Base-by-base conservation (phyloP, 2,888 invertebrate genomes). In the Noctua janthina region DNA sequence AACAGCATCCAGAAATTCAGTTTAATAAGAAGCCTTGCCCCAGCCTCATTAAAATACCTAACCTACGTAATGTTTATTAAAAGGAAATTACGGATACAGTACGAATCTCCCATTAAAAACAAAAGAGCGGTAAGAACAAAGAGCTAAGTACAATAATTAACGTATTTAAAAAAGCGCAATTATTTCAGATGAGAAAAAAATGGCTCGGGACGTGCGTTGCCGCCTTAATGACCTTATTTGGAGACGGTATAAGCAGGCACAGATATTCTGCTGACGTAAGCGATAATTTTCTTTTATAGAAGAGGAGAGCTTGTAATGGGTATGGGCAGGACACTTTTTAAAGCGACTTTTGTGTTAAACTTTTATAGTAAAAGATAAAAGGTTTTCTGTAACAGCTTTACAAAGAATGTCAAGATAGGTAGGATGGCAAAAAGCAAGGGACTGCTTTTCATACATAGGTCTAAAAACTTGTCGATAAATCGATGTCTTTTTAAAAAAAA, bases 121-220 rank as follows among this genome's bases (percentile, higher is more conserved):
- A 73, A 82, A 88, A 79, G 54, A 51, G 49, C 74, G 39, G 29
- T 81, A 79, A 70, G 11, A 79, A 85, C 82, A 83, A 85, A 83
- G 74, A 79, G 70, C 71, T 81, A 83, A 77, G 79, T 76, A 62
- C 74, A 77, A 82, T 80, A 87, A 87, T 88, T 89, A 87, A 80
- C 71, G 84, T 82, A 79, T 85, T 78, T 84, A 83, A 82, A 83
- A 83, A 80, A 72, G 62, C 62, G 69, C 79, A 78, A 79, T 89
- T 86, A 87, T 82, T 88, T 83, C 70, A 39, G 62, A 78, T 85
- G 79, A 59, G 54, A 68, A 82, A 83, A 83, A 83, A 88, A 88
- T 77, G 71, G 29, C 64, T 1, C 17, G 29, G 71, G 54, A 79
- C 89, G 86, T 88, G 89, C 23, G 72, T 70, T 23, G 72, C 15